Evolutionary conservation across 2,888 invertebrate genomes (phyloP).

Genomic region (Ptychoptera albimana): DNA sequence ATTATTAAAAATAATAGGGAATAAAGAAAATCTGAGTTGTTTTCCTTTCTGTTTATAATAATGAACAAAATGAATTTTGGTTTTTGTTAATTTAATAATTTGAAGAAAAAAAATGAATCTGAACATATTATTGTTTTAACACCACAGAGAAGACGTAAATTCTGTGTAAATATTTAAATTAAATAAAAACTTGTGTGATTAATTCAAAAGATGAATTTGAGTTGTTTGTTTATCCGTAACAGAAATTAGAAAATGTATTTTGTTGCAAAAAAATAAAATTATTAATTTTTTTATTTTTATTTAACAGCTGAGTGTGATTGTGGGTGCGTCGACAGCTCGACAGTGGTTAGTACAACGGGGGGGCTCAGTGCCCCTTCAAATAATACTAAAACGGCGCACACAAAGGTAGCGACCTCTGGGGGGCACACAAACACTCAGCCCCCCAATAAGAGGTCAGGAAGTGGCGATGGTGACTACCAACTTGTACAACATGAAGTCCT

Average conservation of each 20-base stretch:
- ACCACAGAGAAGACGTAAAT: too few relatives aligned
- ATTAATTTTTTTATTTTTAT: slow-evolving; percentile 4
- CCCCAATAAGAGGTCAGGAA: slow-evolving; percentile 53
- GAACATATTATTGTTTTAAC: too few relatives aligned
- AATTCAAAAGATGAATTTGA: too few relatives aligned
- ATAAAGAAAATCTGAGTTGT: neutral
- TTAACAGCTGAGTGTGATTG: slow-evolving; percentile 25
- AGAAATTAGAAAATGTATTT: too few relatives aligned
- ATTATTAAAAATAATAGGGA: too few relatives aligned
- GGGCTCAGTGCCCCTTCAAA: slow-evolving; percentile 6
- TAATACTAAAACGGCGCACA: slow-evolving; percentile 29
- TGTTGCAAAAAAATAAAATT: too few relatives aligned
- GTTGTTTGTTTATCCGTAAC: too few relatives aligned
- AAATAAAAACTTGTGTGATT: too few relatives aligned
- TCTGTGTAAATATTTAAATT: too few relatives aligned
- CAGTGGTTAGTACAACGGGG: slow-evolving; percentile 3
- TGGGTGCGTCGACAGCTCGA: slow-evolving; percentile 25
- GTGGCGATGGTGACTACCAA: slow-evolving; percentile 95
- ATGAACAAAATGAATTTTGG: neutral
- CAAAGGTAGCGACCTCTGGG: slow-evolving; percentile 32
- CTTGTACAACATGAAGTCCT: slow-evolving; percentile 96
- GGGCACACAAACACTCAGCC: slow-evolving; percentile 37
- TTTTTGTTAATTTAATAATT: too few relatives aligned
- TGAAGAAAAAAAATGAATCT: too few relatives aligned
- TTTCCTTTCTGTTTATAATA: neutral